A percentile compares a stretch with the other conserved stretches of the same genome.
Conservation (phyloP, 2,113 vertebrate species). For the Pseudopodoces humilis region DNA sequence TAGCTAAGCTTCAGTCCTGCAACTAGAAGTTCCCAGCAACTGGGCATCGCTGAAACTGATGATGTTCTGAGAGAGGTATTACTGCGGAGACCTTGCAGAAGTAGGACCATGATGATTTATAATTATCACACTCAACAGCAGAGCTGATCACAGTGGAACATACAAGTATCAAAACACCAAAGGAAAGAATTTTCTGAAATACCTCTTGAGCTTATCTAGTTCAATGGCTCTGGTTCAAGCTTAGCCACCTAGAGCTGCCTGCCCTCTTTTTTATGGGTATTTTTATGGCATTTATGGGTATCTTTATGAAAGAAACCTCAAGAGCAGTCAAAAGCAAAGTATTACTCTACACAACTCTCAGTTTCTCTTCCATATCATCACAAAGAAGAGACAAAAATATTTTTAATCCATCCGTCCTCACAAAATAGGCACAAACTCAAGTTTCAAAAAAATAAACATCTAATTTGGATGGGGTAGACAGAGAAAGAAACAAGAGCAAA, state of each 20-base stretch:
- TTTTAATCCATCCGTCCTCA: background rate
- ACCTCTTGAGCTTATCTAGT: background rate
- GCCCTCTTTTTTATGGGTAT: too few species aligned
- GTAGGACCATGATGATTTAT: background rate
- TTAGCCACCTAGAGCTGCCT: background rate
- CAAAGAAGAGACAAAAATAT: background rate
- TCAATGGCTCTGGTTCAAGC: background rate
- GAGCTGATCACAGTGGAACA: background rate
- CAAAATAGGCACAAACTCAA: background rate
- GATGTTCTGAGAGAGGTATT: background rate
- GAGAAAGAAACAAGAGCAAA: background rate
- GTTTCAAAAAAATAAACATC: conserved; percentile 1
- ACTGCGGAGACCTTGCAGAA: background rate
- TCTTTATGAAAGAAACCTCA: background rate
- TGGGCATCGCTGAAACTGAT: background rate
- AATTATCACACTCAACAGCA: background rate
- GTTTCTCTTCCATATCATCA: background rate
- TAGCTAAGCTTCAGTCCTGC: background rate
- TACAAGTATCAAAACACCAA: background rate
- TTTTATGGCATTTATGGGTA: too few species aligned
- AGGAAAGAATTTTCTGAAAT: background rate
- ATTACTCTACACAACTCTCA: background rate
- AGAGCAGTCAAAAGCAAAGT: background rate
- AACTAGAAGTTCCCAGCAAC: background rate
- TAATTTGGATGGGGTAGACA: background rate